Evolutionary conservation across 2,888 invertebrate species (phyloP).

Genomic region (Ceramica pisi): DNA sequence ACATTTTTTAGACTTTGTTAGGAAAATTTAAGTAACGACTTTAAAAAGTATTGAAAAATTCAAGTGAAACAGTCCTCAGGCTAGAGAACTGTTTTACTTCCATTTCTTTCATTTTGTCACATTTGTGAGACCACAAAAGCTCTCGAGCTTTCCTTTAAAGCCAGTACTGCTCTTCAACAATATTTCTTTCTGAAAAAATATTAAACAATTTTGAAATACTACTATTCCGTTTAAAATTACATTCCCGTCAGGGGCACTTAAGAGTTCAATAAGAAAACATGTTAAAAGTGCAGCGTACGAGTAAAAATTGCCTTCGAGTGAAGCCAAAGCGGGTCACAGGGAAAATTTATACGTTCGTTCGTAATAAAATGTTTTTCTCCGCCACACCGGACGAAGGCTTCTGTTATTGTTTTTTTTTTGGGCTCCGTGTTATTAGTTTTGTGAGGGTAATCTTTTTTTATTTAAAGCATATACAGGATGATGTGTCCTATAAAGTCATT

Average conservation of each 20-base stretch:
- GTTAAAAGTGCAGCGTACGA: conserved; percentile 47
- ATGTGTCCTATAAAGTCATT: conserved; percentile 12
- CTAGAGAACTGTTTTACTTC: too few species aligned
- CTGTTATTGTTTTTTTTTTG: conserved; percentile 27
- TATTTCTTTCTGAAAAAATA: background rate
- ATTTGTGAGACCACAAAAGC: background rate
- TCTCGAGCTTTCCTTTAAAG: background rate
- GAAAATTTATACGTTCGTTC: conserved; percentile 46
- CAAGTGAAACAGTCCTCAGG: too few species aligned
- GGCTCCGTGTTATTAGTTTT: conserved; percentile 13
- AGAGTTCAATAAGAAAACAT: conserved; percentile 42
- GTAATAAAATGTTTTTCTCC: conserved; percentile 51
- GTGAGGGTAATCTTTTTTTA: conserved; percentile 12
- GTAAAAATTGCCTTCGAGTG: conserved; percentile 48
- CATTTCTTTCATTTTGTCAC: background rate
- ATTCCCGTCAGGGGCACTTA: conserved; percentile 12
- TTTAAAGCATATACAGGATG: conserved; percentile 12
- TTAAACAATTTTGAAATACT: background rate
- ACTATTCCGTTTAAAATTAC: conserved; percentile 18
- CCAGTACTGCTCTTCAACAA: background rate
- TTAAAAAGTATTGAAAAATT: background rate
- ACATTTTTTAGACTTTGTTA: background rate
- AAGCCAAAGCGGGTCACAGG: conserved; percentile 37
- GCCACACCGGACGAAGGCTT: conserved; percentile 9
- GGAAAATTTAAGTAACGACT: background rate